Percentiles rank a stretch among this genome's conserved stretches.
phyloP scores from a whole-genome alignment of 2,113 vertebrate genomes.

The Phalacrocorax aristotelis region DNA sequence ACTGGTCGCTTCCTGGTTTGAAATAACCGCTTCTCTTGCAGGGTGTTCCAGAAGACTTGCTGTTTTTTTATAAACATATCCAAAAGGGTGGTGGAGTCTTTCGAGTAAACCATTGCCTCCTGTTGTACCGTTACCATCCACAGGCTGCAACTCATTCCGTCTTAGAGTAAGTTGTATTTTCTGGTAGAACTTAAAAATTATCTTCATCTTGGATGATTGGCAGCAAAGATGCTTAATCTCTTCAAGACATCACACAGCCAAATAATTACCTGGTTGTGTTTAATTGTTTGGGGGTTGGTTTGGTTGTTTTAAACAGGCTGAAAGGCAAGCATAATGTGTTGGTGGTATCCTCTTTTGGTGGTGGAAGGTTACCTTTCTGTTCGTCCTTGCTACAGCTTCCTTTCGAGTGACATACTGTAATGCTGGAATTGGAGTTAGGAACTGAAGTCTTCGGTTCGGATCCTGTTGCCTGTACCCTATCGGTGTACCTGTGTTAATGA shows the following conservation, averaged over 20 bases:
- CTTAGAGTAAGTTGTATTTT: slow-evolving; percentile 80
- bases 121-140: slow-evolving; percentile 90
- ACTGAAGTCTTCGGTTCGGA: neutral
- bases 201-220: neutral
- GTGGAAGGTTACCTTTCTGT: neutral
- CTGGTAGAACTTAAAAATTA: neutral
- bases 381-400: neutral
- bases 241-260: neutral
- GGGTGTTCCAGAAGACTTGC: slow-evolving; percentile 92
- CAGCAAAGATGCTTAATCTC: neutral
- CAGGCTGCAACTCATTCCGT: slow-evolving; percentile 84
- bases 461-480: rapidly evolving
- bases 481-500: rapidly evolving
- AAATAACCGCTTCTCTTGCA: slow-evolving; percentile 52
- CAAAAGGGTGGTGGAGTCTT: slow-evolving; percentile 78
- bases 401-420: neutral
- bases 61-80: slow-evolving; percentile 92
- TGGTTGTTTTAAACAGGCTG: neutral
- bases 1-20: neutral
- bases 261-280: neutral
- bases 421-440: neutral
- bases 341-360: neutral
- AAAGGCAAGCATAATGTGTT: neutral
- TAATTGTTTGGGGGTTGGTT: neutral
- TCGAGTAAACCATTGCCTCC: slow-evolving; percentile 82